A percentile compares a stretch with the other conserved stretches of the same genome.
These are phyloP conservation scores for Drosophila hamatofila DNA, from an alignment of 2,888 invertebrate genomes.

Conservation along the genomic window DNA sequence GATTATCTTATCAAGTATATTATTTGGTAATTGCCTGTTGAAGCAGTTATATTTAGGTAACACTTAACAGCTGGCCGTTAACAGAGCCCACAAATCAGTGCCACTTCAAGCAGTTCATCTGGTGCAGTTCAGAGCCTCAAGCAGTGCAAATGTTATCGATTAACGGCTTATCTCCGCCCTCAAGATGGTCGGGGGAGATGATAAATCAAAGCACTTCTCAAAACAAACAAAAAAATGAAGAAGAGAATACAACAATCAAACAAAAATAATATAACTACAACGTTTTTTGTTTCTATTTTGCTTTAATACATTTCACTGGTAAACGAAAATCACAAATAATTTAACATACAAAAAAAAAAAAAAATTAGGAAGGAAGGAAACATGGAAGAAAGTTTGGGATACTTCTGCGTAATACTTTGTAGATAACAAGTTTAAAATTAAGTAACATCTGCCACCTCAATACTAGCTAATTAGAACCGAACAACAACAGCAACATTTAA, in stretches of 20 bases:
- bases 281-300: slow-evolving; percentile 38
- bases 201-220: background rate
- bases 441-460: slow-evolving; percentile 37
- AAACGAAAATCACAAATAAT: slow-evolving; percentile 28
- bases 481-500: slow-evolving; percentile 21
- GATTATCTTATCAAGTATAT: slow-evolving; percentile 31
- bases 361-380: background rate
- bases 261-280: slow-evolving; percentile 20
- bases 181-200: background rate
- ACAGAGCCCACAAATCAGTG: background rate
- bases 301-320: slow-evolving; percentile 41
- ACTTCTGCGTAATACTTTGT: slow-evolving; percentile 6
- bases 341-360: slow-evolving; percentile 3
- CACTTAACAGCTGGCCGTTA: slow-evolving; percentile 19
- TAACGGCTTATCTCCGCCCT: slow-evolving; percentile 5
- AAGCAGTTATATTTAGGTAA: slow-evolving; percentile 12
- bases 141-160: slow-evolving; percentile 35
- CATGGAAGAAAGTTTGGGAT: background rate
- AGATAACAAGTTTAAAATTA: slow-evolving; percentile 29
- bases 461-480: slow-evolving; percentile 24
- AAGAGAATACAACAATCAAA: slow-evolving; percentile 8
- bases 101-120: slow-evolving; percentile 29
- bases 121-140: background rate
- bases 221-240: background rate
- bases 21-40: slow-evolving; percentile 15